A percentile compares a stretch with the other conserved stretches of the same genome.
Evolutionary conservation across 1,140 invertebrate species (phyloP).

Genomic region (Anoplolepis gracilipes): DNA sequence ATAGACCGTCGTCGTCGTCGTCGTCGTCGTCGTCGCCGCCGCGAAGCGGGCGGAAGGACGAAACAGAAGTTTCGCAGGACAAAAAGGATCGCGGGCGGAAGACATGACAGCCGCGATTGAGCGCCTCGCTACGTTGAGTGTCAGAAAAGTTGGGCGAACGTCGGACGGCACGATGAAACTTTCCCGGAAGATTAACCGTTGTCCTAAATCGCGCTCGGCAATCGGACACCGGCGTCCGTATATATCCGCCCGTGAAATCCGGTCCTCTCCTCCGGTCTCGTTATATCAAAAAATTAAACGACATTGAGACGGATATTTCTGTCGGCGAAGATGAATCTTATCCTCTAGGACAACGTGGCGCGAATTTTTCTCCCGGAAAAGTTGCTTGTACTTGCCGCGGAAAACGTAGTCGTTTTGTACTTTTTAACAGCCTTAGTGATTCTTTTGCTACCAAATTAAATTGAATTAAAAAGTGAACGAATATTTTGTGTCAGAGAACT

Average conservation of each 20-base stretch:
- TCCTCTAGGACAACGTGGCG: conserved; percentile 3
- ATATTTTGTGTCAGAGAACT: background rate
- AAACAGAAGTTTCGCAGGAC: background rate
- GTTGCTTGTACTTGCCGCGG: background rate
- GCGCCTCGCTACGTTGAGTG: conserved; percentile 23
- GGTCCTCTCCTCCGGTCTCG: background rate
- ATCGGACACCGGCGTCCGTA: conserved; percentile 36
- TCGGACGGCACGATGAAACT: conserved; percentile 36
- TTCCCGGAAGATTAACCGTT: conserved; percentile 57
- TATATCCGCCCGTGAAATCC: conserved; percentile 34
- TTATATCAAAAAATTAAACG: conserved; percentile 53
- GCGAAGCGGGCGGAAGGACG: background rate
- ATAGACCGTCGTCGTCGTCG: conserved; percentile 12
- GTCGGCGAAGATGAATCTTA: conserved; percentile 31
- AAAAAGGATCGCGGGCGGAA: conserved; percentile 15
- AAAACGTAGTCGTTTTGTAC: background rate
- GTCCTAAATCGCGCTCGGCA: conserved; percentile 48
- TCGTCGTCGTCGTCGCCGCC: background rate
- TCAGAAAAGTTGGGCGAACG: conserved; percentile 46
- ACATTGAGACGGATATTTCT: conserved; percentile 34
- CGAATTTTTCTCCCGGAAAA: background rate
- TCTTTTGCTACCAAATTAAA: background rate
- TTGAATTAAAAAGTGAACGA: background rate
- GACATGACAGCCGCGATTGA: conserved; percentile 46
- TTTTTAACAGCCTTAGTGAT: background rate